A percentile compares a stretch with the other conserved stretches of the same genome.
Conservation (phyloP, 2,113 vertebrate species). For the Brachypodius melanocephalos region DNA sequence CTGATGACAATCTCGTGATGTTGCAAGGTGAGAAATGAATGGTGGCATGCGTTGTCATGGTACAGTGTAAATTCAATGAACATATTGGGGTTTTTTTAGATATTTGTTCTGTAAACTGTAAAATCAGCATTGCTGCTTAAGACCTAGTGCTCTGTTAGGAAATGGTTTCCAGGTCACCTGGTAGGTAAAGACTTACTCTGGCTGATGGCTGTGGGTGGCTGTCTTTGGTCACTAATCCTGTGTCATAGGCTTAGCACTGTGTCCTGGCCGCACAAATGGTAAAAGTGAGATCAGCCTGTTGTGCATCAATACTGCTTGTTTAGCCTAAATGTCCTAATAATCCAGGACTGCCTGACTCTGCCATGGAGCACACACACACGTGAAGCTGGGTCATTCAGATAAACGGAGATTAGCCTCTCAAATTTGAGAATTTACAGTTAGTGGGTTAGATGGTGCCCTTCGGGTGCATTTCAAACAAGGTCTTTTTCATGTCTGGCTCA, state of each 20-base stretch:
- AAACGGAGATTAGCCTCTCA: background rate
- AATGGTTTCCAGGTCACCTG: background rate
- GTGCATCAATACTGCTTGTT: background rate
- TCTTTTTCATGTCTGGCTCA: background rate
- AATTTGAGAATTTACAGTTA: background rate
- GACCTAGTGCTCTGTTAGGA: background rate
- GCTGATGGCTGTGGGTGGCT: background rate
- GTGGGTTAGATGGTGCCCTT: background rate
- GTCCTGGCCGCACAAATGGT: background rate
- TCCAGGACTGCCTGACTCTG: background rate
- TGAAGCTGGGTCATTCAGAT: background rate
- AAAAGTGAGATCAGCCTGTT: background rate
- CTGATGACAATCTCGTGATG: background rate
- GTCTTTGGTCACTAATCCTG: background rate
- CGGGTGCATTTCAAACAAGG: background rate
- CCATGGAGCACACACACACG: background rate
- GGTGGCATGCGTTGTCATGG: background rate
- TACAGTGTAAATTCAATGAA: background rate
- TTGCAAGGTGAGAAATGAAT: background rate
- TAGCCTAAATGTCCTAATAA: background rate
- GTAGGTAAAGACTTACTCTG: background rate
- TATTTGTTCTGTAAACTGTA: background rate
- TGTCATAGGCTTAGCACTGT: background rate
- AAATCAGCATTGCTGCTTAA: background rate
- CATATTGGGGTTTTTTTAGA: background rate